A percentile compares a stretch with the other conserved stretches of the same genome.
phyloP scores from a whole-genome alignment of 2,113 vertebrate species.

The Pristiophorus japonicus region DNA sequence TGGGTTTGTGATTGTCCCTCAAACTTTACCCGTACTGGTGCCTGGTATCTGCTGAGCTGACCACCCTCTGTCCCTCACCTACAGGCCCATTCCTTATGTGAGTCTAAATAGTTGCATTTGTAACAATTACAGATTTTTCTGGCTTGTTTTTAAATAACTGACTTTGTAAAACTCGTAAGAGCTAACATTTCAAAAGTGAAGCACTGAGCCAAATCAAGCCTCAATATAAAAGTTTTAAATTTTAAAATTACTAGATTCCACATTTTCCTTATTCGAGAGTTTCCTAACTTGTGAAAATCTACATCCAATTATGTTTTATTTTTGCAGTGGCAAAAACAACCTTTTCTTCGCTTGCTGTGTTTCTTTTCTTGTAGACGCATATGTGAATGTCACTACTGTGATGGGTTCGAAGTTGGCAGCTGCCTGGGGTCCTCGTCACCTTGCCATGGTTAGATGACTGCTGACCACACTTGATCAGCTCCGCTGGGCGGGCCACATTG shows the following conservation, averaged over 20 bases:
- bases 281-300: neutral
- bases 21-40: neutral
- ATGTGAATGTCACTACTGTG: neutral
- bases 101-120: neutral
- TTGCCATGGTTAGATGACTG: neutral
- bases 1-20: neutral
- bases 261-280: neutral
- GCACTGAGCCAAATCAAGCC: neutral
- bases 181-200: neutral
- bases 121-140: neutral
- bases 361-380: neutral
- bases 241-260: neutral
- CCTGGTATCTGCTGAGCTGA: neutral
- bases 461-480: too few relatives aligned
- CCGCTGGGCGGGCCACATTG: too few relatives aligned
- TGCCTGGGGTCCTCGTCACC: neutral
- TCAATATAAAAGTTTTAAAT: neutral
- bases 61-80: neutral
- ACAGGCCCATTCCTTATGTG: neutral
- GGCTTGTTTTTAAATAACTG: neutral
- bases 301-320: neutral
- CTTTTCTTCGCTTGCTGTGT: too few relatives aligned
- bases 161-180: neutral
- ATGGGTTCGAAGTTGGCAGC: neutral
- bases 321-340: neutral